Base-by-base conservation (phyloP, 2,797 vertebrate genomes). In the Anolis apletophallus region DNA sequence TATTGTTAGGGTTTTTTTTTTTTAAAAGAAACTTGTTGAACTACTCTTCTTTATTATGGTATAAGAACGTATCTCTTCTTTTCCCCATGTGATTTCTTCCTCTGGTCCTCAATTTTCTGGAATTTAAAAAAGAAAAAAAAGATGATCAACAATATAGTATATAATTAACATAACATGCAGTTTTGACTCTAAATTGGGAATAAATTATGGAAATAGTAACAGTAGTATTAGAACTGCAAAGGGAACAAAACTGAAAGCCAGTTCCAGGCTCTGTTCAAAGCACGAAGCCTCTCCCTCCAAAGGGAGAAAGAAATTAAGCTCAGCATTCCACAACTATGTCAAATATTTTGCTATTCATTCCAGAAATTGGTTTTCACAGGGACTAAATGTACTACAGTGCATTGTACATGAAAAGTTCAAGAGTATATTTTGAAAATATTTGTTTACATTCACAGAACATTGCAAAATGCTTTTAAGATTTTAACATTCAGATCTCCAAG, bases 341-440 rank as follows among this genome's bases (percentile, higher is more conserved):
- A 86, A 57, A 76, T 64, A 67, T 75, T 76, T 80, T 80, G 80
- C 74, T 23, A 40, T n/a, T 26, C 36, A 40, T 83, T 88, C 55
- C 17, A 74, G 64, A 93, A 79, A 3, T 12, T 4, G 26, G 3
- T 5, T 85, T 93, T 89, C 34, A 61, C n/a, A 75, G 7, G 34
- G 83, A 73, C 84, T 85, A 64, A 32, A 2, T 81, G 82, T 75
- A 73, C 75, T 87, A 17, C 34, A 85, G 50, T 1, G 17, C 14
- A 46, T 52, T 89, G 79, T 68, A 40, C 74, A 55, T 75, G 61
- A 73, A 17, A 72, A 83, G 17, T 68, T 89, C 36, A 77, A n/a
- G 88, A 80, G 34, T 34, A 46, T 59, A 76, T 10, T 26, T 81
- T 36, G 16, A 8, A 36, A 71, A 13, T 19, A 29, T 59, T 19